Base-by-base conservation (phyloP, 2,797 vertebrate genomes). In the Takifugu rubripes region DNA sequence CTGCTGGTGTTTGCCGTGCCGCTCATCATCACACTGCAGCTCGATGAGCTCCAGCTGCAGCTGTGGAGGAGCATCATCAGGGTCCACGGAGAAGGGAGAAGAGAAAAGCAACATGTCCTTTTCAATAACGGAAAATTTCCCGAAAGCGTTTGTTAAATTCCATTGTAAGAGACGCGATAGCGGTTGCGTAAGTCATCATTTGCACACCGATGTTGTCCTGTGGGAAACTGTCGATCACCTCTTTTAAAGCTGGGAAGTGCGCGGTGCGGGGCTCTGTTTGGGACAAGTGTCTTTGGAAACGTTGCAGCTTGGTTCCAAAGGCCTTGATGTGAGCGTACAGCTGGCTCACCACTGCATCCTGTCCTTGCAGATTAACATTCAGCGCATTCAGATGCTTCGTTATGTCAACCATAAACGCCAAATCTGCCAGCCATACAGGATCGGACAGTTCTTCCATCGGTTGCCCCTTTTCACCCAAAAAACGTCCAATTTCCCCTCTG, bases 381-480 rank as follows among this genome's bases (percentile, higher is more conserved):
- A 51, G 7, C 5, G 4, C 52, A 52, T 40, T 52, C 9, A 53
- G 2, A 42, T 25, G 17, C 33, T 40, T 36, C 16, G 6, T 50
- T 29, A 3, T 50, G 50, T 36, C 51, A 36, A 36, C 21, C 21
- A 21, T 21, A 21, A 21, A 21, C 21, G 21, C 21, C 21, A 21
- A 21, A 21, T 21, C 21, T 21, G 21, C 21, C 21, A 21, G 21
- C 21, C 21, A 21, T 21, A 21, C 1, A 21, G 21, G 14, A 51
- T 64, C 17, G 0, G 48, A 33, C 17, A 64, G 40, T 51, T 64
- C 47, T 52, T 24, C 0, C 61, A 57, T 46, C 5, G 27, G 27
- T 29, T 29, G 27, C 27, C 27, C 27, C 27, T 29, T 29, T 29
- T 29, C 27, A 33, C 31, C 33, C 33, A 36, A 36, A 12, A 36